phyloP scores from a whole-genome alignment of 2,888 invertebrate genomes.

The Lithosia quadra region DNA sequence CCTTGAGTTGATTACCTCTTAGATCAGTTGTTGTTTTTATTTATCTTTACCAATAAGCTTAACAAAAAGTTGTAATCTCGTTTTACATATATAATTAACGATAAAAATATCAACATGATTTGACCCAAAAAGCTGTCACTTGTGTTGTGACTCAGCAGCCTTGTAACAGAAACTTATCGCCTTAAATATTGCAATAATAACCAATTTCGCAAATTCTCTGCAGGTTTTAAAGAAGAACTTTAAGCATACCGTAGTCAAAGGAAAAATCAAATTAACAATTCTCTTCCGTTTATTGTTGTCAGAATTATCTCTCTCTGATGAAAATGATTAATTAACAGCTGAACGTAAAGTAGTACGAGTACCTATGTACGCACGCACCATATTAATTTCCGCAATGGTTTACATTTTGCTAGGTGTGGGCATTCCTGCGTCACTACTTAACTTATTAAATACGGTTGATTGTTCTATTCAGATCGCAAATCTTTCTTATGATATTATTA shows the following conservation, averaged over 20 bases:
- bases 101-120: conserved; percentile 13
- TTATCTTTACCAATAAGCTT: not conserved
- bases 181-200: conserved; percentile 25
- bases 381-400: conserved; percentile 44
- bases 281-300: not conserved
- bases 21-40: not conserved
- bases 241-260: not conserved
- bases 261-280: not conserved
- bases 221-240: conserved; percentile 5
- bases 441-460: conserved; percentile 42
- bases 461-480: too few relatives aligned
- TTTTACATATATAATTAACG: conserved; percentile 8
- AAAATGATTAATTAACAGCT: conserved; percentile 11
- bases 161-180: conserved; percentile 26
- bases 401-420: conserved; percentile 34
- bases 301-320: not conserved
- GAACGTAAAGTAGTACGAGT: conserved; percentile 33
- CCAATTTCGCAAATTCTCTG: conserved; percentile 23
- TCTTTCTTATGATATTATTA: too few relatives aligned
- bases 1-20: not conserved
- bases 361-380: conserved; percentile 21
- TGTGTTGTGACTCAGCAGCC: conserved; percentile 18
- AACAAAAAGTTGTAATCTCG: not conserved
- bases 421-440: conserved; percentile 36
- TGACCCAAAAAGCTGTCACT: conserved; percentile 28